Base-by-base conservation (phyloP, 1,140 invertebrate genomes). In the Reticulitermes speratus region DNA sequence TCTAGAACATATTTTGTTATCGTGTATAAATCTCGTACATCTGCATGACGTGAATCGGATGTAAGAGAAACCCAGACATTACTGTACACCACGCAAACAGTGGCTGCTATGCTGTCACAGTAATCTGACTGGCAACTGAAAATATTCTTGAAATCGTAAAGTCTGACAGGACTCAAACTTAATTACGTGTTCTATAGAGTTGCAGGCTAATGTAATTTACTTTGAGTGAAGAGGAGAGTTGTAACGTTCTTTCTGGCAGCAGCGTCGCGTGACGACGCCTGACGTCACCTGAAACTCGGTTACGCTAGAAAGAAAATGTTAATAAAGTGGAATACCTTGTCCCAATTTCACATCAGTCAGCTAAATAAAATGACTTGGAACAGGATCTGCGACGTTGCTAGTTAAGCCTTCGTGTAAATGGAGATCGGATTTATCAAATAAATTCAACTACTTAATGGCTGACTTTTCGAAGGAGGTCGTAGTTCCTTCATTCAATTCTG, bases 231-330 rank as follows among this genome's bases (percentile, higher is more conserved):
- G 65, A 75, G 65, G n/a, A 75, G 65, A 30, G 25, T 75, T 75
- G 65, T n/a, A 12, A 75, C 65, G 65, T 30, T 75, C 65, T 30
- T 75, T 75, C 65, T 75, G 65, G n/a, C 65, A n/a, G 65, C 25
- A 75, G 65, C 65, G 25, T 75, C 25, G 65, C 65, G 65, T 30
- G 65, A 75, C 65, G n/a, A 11, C n/a, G n/a, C n/a, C 65, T 75
- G n/a, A 75, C n/a, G 65, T 75, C n/a, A 75, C 65, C 25, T 30
- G 65, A 75, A 75, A 75, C 65, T 75, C 65, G 25, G 65, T 75
- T 75, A 75, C 65, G n/a, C 25, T 75, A 8, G n/a, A 75, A 75
- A 75, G 65, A 75, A 75, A 75, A 75, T 75, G 65, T 75, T 75
- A 75, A 75, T 3, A 30, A 14, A 75, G 65, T 25, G 16, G 11